Conservation (phyloP, 2,797 vertebrate species). For the Parauchenoglanis ngamensis region DNA sequence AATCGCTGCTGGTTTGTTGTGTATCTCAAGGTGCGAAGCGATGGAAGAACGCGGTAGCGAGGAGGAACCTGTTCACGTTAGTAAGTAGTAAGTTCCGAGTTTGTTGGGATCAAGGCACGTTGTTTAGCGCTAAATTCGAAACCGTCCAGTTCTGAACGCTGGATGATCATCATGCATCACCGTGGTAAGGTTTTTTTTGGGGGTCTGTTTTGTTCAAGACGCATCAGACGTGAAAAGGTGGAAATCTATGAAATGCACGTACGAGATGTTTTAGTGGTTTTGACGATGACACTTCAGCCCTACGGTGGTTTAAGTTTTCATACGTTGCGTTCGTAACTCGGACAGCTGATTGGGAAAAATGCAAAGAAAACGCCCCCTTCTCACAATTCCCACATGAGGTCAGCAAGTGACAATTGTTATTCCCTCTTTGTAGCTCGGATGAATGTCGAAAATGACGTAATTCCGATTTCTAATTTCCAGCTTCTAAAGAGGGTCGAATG, state of each 20-base stretch:
- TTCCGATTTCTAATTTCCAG: background rate
- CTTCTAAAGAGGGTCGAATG: background rate
- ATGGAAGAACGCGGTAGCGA: background rate
- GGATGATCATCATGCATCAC: background rate
- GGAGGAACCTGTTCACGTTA: background rate
- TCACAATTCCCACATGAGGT: background rate
- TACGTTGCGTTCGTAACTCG: background rate
- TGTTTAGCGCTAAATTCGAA: background rate
- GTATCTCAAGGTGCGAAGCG: conserved; percentile 10
- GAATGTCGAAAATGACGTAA: background rate
- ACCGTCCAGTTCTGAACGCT: background rate
- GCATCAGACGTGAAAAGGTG: background rate
- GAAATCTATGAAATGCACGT: background rate
- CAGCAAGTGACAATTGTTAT: background rate
- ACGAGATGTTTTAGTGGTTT: background rate
- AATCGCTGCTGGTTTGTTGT: conserved; percentile 22
- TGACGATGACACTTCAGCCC: background rate
- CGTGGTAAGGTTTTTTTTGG: background rate
- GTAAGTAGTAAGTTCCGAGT: background rate
- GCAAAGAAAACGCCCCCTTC: background rate
- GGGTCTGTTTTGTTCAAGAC: background rate
- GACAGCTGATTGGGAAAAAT: background rate
- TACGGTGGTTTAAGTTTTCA: background rate
- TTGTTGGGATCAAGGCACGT: conserved; percentile 10
- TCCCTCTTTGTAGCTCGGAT: background rate